Base-by-base conservation (phyloP, 2,113 vertebrate species). In the Apaloderma vittatum region DNA sequence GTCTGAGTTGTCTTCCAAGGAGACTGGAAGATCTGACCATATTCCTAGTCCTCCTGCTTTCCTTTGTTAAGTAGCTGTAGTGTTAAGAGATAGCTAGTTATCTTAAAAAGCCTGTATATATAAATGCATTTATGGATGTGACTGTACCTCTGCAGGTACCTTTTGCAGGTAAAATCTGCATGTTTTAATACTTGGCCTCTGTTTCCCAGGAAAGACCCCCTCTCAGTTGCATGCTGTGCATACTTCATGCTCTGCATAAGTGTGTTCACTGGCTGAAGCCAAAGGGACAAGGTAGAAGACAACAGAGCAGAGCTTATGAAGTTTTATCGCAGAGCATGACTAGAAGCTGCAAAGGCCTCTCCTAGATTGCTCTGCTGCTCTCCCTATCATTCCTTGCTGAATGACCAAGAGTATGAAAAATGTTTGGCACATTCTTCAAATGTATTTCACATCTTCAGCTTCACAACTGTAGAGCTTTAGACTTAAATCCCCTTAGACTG, bases 371-470 rank as follows among this genome's bases (percentile, higher is more conserved):
- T 92, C 36, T 84, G 40, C 40, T 40, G 40, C 40, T 40, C 40
- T 40, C 40, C 36, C 86, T 90, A 68, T 91, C 90, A 63, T 73
- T 77, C 49, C 54, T 49, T 49, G 63, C 43, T 88, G 65, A 68
- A 63, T 57, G 54, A 85, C 46, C 83, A 88, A 30, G 27, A 30
- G 27, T 23, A 14, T 43, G 65, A 73, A 76, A 85, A 88, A 54
- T 68, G 82, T 73, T 81, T 68, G 86, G 37, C 65, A 84, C 52
- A 7, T 80, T 84, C 92, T 92, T 48, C 82, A 90, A 75, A 49
- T 37, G 13, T 46, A 37, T 63, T 80, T 94, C 68, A 59, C 30
- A 48, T 80, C 78, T 84, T 90, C 59, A 55, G 74, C 72, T 55
- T 79, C 61, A 19, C 13, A 68, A 13, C 65, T 77, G 67, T 49